Evolutionary conservation across 30 jellyfish, hydroid and myxozoan genomes (phyloP).

Genomic region (Morbakka virulenta): DNA sequence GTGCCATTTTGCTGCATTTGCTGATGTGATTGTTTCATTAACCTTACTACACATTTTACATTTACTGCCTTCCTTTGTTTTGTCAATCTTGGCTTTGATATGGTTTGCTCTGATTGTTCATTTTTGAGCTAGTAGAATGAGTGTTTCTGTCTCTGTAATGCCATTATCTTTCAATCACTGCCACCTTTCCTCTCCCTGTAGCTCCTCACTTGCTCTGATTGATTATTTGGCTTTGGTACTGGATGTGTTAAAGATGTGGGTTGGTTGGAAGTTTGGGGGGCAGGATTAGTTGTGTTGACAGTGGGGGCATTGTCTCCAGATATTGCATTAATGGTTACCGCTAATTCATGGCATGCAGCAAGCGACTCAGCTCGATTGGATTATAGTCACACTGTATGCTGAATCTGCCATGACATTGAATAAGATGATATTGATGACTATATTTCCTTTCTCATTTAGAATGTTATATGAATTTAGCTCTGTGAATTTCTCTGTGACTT

Average conservation of each 20-base stretch:
- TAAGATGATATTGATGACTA: conserved; percentile 18
- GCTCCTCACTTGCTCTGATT: conserved; percentile 24
- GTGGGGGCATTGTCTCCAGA: conserved; percentile 14
- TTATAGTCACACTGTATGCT: conserved; percentile 12
- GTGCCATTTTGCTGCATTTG: too few relatives aligned
- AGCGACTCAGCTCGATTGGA: conserved; percentile 35
- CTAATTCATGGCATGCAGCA: conserved; percentile 12
- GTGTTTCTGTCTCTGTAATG: too few relatives aligned
- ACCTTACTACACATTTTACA: too few relatives aligned
- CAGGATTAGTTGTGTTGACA: conserved; percentile 26
- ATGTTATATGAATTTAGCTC: conserved; percentile 19
- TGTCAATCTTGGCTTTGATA: too few relatives aligned
- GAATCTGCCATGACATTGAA: conserved; percentile 32
- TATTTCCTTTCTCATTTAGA: conserved; percentile 11
- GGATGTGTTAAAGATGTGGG: conserved; percentile 22
- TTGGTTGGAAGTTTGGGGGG: conserved; percentile 42
- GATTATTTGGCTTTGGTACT: conserved; percentile 10
- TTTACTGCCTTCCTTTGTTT: too few relatives aligned
- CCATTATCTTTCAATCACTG: too few relatives aligned
- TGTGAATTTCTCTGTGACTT: conserved; percentile 8
- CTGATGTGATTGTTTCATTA: too few relatives aligned
- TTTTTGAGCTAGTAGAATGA: too few relatives aligned
- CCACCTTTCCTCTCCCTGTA: conserved; percentile 31
- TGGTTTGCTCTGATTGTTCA: too few relatives aligned
- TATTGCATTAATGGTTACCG: conserved; percentile 9